A percentile compares a stretch with the other conserved stretches of the same genome.
These are phyloP conservation scores for Hylaea fasciaria DNA, from an alignment of 2,888 invertebrate genomes.

Conservation along the genomic window DNA sequence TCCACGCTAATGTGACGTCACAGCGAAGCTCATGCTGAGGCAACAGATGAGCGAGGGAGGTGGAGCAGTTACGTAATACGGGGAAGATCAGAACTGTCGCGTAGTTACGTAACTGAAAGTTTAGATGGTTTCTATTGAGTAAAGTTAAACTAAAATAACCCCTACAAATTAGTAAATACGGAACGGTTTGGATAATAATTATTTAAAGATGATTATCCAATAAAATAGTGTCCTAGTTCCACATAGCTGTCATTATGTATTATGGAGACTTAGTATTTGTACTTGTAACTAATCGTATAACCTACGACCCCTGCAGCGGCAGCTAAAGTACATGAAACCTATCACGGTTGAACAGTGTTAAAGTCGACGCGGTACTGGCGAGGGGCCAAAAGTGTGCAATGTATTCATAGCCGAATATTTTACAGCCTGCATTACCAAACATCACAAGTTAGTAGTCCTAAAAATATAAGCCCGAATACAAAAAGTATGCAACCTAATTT, in stretches of 20 bases:
- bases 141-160: too few relatives aligned
- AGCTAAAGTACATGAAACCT: not conserved
- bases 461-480: too few relatives aligned
- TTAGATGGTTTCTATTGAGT: too few relatives aligned
- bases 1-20: not conserved
- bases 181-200: too few relatives aligned
- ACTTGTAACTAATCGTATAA: not conserved
- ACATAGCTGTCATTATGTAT: too few relatives aligned
- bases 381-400: slow-evolving; percentile 44
- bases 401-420: slow-evolving; percentile 48
- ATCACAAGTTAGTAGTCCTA: slow-evolving; percentile 35
- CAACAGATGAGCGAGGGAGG: not conserved
- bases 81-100: too few relatives aligned
- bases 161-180: too few relatives aligned
- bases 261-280: too few relatives aligned
- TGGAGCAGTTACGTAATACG: not conserved
- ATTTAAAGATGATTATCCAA: too few relatives aligned
- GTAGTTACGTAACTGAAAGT: too few relatives aligned
- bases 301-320: not conserved
- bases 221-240: too few relatives aligned
- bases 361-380: slow-evolving; percentile 41
- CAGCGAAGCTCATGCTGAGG: not conserved
- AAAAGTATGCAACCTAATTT: too few relatives aligned
- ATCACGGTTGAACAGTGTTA: slow-evolving; percentile 2
- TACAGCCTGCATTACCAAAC: slow-evolving; percentile 40